These are phyloP conservation scores for Pelecanoides urinatrix DNA, from an alignment of 2,113 vertebrate genomes.

Conservation along the genomic window DNA sequence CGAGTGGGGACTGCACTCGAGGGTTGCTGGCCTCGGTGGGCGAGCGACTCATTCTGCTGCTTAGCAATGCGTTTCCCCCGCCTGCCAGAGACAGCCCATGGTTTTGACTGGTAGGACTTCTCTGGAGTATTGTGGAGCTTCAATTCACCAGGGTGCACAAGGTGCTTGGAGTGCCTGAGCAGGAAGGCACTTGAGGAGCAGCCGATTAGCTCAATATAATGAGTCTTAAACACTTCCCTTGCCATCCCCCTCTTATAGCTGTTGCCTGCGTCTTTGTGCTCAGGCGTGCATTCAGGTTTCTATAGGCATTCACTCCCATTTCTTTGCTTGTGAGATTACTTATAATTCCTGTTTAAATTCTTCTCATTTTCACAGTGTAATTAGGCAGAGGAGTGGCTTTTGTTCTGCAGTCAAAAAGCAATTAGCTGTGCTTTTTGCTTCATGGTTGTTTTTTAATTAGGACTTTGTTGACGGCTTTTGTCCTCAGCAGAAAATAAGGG, in stretches of 20 bases:
- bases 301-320: background rate
- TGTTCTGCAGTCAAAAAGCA: conserved; percentile 61
- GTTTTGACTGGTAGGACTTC: background rate
- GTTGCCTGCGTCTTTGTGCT: background rate
- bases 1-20: accelerated
- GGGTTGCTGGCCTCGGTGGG: accelerated
- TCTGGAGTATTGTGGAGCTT: background rate
- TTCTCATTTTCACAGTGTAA: conserved; percentile 52
- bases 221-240: background rate
- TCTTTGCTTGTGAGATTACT: conserved; percentile 27
- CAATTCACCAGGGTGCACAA: background rate
- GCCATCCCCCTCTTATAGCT: background rate
- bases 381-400: conserved; percentile 37
- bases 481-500: conserved; percentile 10
- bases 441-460: conserved; percentile 51
- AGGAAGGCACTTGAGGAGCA: background rate
- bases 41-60: background rate
- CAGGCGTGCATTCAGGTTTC: background rate
- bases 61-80: accelerated
- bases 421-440: conserved; percentile 55
- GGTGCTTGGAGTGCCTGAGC: background rate
- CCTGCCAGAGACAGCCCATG: background rate
- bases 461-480: conserved; percentile 39
- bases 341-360: conserved; percentile 51
- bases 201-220: background rate